Conservation (phyloP, 2,113 vertebrate species). For the Grammomys dolichurus region DNA sequence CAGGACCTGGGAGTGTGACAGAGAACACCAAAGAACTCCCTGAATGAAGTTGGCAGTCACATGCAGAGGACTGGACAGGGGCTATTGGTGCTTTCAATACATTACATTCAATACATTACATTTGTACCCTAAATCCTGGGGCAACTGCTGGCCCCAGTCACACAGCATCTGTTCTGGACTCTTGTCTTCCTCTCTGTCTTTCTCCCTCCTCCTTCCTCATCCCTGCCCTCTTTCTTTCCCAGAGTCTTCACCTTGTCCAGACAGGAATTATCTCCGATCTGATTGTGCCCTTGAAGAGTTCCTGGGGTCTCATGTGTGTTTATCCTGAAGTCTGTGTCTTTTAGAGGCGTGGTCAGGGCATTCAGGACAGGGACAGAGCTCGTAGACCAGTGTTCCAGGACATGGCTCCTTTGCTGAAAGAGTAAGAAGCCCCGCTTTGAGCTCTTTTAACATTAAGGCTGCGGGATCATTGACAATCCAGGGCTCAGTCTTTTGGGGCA, state of each 20-base stretch:
- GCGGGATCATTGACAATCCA: neutral
- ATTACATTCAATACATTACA: too few relatives aligned
- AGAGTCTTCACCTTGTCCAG: neutral
- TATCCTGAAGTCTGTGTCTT: neutral
- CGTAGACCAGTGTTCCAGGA: neutral
- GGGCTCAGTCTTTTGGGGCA: neutral
- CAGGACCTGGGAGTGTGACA: neutral
- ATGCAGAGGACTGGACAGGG: neutral
- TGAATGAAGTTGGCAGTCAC: neutral
- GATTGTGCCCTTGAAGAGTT: neutral
- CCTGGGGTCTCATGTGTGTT: neutral
- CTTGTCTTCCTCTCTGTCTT: neutral
- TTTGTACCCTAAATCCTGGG: neutral
- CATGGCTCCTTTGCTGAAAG: neutral
- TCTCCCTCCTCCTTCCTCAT: neutral
- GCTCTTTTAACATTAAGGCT: neutral
- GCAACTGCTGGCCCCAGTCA: neutral
- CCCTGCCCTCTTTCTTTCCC: neutral
- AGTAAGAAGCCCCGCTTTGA: neutral
- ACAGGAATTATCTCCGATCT: neutral
- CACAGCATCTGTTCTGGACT: neutral
- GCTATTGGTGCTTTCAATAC: neutral
- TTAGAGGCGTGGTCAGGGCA: neutral
- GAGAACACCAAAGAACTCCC: neutral
- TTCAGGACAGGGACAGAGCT: neutral